These are phyloP conservation scores for Halcyon badia DNA, from an alignment of 2,797 vertebrate genomes.

Conservation along the genomic window DNA sequence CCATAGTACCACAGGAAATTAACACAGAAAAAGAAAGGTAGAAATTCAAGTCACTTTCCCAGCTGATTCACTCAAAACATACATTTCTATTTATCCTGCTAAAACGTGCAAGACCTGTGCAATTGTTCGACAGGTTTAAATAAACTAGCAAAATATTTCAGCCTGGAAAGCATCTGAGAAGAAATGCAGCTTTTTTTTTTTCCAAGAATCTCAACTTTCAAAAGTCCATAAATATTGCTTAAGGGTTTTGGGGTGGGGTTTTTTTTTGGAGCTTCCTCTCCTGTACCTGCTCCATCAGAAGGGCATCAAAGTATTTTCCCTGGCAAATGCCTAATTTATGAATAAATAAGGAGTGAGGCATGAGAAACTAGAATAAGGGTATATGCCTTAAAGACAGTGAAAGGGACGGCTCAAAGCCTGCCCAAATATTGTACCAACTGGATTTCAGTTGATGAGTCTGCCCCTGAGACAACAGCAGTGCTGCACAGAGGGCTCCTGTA, in stretches of 20 bases:
- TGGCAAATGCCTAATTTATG: slow-evolving; percentile 50
- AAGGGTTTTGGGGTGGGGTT: background rate
- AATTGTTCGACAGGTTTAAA: background rate
- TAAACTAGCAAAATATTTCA: slow-evolving; percentile 49
- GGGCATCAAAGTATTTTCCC: slow-evolving; percentile 57
- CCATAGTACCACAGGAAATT: accelerated
- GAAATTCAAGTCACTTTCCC: background rate
- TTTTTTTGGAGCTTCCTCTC: slow-evolving; percentile 33
- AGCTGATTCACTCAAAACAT: background rate
- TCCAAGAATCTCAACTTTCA: slow-evolving; percentile 45
- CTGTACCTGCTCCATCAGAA: slow-evolving; percentile 46
- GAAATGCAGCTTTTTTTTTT: slow-evolving; percentile 31
- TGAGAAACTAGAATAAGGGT: slow-evolving; percentile 27
- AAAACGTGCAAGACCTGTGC: background rate
- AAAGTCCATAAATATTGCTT: slow-evolving; percentile 38
- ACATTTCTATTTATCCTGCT: background rate
- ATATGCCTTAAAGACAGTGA: background rate
- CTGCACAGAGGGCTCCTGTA: background rate
- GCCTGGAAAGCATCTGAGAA: slow-evolving; percentile 22
- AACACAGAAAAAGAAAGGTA: background rate
- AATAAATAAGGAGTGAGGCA: slow-evolving; percentile 40
- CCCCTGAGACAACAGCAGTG: background rate
- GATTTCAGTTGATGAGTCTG: background rate
- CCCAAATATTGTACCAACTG: background rate
- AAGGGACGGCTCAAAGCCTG: background rate